Conservation (phyloP, 2,888 invertebrate genomes). For the Aromia moschata region DNA sequence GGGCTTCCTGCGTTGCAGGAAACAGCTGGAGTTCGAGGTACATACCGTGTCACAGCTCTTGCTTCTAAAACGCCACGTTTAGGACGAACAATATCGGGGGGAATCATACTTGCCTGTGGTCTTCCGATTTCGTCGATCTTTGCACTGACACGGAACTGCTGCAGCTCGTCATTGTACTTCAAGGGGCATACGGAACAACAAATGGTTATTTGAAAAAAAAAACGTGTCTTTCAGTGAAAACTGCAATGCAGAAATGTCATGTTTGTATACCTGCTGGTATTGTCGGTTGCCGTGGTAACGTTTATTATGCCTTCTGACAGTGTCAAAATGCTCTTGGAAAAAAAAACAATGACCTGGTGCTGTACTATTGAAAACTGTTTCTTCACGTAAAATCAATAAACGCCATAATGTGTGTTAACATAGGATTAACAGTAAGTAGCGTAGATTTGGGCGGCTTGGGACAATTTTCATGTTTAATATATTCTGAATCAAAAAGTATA, state of each 20-base stretch:
- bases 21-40: conserved; percentile 61
- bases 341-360: background rate
- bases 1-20: conserved; percentile 58
- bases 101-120: conserved; percentile 39
- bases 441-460: too few species aligned
- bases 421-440: too few species aligned
- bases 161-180: conserved; percentile 48
- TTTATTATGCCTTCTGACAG: background rate
- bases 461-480: too few species aligned
- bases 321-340: background rate
- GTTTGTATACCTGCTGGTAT: conserved; percentile 53
- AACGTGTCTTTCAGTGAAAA: conserved; percentile 43
- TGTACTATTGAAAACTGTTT: background rate
- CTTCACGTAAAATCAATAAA: background rate
- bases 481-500: too few species aligned
- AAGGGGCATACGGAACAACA: conserved; percentile 26
- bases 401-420: too few species aligned
- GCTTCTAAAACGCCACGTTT: conserved; percentile 56
- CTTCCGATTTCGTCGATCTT: conserved; percentile 43
- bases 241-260: conserved; percentile 58
- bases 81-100: too few species aligned
- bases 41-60: conserved; percentile 60
- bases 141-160: conserved; percentile 46
- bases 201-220: conserved; percentile 35
- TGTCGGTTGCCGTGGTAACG: conserved; percentile 49